Base-by-base conservation (phyloP, 2,888 invertebrate genomes). In the Seladonia tumulorum region DNA sequence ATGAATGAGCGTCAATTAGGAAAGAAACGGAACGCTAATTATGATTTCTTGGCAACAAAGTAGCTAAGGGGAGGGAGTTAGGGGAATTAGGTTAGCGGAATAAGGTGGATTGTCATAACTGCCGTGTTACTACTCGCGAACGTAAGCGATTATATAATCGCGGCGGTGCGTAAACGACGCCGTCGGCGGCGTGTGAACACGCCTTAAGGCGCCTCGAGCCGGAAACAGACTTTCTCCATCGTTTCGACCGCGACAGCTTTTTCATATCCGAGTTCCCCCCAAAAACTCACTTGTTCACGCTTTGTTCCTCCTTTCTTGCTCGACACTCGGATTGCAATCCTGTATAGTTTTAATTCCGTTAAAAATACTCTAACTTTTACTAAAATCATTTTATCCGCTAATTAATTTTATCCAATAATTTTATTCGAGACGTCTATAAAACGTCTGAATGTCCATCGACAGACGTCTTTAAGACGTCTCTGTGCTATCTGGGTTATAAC, bases 201-300 rank as follows among this genome's bases (percentile, higher is more conserved):
- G 77, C 81, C 83, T 86, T 80, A 75, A 88, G 82, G 83, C 86
- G 71, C 81, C 81, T 39, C 63, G 75, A 75, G 77, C 75, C 85
- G 86, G 86, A 86, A 87, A 82, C 83, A 80, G 81, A 88, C 88
- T 88, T 88, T 88, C 88, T 88, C 88, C 80, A 68, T 18, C 63
- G 82, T 29, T 81, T 82, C 63, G 71, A 63, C 47, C 63, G 63
- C 74, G 73, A 63, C 47, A 71, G 45, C 71, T 82, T 71, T 82
- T 72, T 82, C 76, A 10, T n/a, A 75, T 79, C 75, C 68, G 39
- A 70, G 42, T 74, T n/a, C 25, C 42, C 16, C 10, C 12, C 4
- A 47, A 47, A 29, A 72, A 47, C 25, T 25, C 25, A 18, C 42
- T 25, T 14, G 47, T 47, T 71, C 25, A 45, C 70, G 45, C 14